Evolutionary conservation across 1,140 invertebrate genomes (phyloP).

Genomic region (Nasonia giraulti): DNA sequence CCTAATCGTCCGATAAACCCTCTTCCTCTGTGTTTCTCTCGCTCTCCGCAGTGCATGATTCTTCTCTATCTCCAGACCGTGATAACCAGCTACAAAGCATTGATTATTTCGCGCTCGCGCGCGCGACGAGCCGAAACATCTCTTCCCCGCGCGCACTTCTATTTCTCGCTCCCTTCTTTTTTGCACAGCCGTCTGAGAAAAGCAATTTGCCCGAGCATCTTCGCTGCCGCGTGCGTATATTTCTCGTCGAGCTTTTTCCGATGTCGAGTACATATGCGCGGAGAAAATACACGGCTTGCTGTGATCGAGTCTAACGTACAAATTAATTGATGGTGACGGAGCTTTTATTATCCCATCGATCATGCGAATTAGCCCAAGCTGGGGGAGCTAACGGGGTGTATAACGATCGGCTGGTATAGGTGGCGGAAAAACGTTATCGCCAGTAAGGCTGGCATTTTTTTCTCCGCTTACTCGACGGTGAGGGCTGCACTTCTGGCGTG

Average conservation of each 20-base stretch:
- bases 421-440: conserved; percentile 6
- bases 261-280: neutral
- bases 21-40: neutral
- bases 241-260: neutral
- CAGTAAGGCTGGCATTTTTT: neutral
- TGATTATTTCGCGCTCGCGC: conserved; percentile 26
- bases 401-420: neutral
- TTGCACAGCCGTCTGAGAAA: neutral
- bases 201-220: neutral
- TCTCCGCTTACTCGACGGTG: neutral
- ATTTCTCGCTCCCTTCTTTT: neutral
- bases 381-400: neutral
- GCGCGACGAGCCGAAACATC: conserved; percentile 21
- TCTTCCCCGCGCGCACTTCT: neutral
- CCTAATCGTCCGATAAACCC: conserved; percentile 31
- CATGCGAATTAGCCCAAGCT: conserved; percentile 13
- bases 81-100: conserved; percentile 33
- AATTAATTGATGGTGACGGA: conserved; percentile 37
- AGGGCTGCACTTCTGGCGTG: neutral
- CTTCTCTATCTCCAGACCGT: conserved; percentile 6
- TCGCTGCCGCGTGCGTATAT: neutral
- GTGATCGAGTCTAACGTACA: neutral
- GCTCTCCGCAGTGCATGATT: neutral
- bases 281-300: conserved; percentile 1
- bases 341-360: conserved; percentile 42